Conservation (phyloP, 2,888 invertebrate species). For the Drosophila bunnanda region DNA sequence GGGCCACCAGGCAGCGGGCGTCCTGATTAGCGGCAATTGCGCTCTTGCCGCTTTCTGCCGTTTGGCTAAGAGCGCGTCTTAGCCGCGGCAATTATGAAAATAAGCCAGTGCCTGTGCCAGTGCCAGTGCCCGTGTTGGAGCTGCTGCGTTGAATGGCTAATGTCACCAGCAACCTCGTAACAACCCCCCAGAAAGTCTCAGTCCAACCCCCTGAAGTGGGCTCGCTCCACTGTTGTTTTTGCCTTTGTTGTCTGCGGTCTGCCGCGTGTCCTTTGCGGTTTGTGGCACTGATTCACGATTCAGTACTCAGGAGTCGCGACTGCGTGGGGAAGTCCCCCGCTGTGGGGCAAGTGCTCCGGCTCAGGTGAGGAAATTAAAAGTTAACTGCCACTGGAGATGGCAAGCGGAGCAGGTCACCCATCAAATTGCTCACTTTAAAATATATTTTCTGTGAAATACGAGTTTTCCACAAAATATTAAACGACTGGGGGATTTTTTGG, state of each 20-base stretch:
- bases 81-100: slow-evolving; percentile 63
- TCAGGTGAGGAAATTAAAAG: slow-evolving; percentile 53
- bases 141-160: slow-evolving; percentile 39
- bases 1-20: slow-evolving; percentile 2
- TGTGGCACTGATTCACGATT: slow-evolving; percentile 32
- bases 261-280: slow-evolving; percentile 46
- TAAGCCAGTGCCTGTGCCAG: slow-evolving; percentile 35
- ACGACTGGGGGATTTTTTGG: slow-evolving; percentile 5
- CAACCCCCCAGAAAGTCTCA: slow-evolving; percentile 12
- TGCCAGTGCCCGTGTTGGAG: slow-evolving; percentile 3
- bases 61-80: slow-evolving; percentile 22
- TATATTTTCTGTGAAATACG: slow-evolving; percentile 8
- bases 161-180: slow-evolving; percentile 11
- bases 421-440: slow-evolving; percentile 24
- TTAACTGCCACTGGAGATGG: slow-evolving; percentile 45
- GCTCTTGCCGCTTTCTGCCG: slow-evolving; percentile 12
- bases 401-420: slow-evolving; percentile 9
- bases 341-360: slow-evolving; percentile 30
- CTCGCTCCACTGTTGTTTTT: slow-evolving; percentile 52
- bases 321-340: slow-evolving; percentile 32
- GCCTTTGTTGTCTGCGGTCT: slow-evolving; percentile 32
- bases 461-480: slow-evolving; percentile 9
- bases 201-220: slow-evolving; percentile 25
- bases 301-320: slow-evolving; percentile 10
- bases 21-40: slow-evolving; percentile 37